Base-by-base conservation (phyloP, 2,888 invertebrate genomes). In the Apodemia zela region DNA sequence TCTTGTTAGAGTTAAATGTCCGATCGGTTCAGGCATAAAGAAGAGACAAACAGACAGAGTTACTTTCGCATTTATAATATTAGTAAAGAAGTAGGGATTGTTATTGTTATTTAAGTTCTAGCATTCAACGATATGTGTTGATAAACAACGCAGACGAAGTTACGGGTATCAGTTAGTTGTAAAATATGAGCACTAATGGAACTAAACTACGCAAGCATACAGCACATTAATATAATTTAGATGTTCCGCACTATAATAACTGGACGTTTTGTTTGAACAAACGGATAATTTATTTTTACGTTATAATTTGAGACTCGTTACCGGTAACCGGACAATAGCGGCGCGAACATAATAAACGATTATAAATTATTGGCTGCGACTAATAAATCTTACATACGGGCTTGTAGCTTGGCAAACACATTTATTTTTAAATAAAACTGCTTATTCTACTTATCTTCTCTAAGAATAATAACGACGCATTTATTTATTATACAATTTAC, bases 331-430 rank as follows among this genome's bases (percentile, higher is more conserved):
- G 38, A 66, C 69, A 67, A 70, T 68, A 58, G 69, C 69, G 58
- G 62, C 58, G 58, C 58, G 59, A 64, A 64, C 66, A 64, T 73
- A 77, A 79, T 76, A 76, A 74, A 74, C 70, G 66, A 70, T 69
- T 72, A 73, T 71, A 75, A 73, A 72, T 78, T 75, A 78, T 73
- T 70, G 69, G 67, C 66, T 70, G 65, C 66, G 63, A 63, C 67
- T 64, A 63, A 71, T 65, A 63, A 65, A 59, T 60, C 57, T 38
- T 33, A 60, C 29, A 54, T n/a, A 45, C 47, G 63, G 45, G 18
- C 45, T 18, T 62, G 42, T 42, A 35, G 33, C 10, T 17, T n/a
- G 29, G 59, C 35, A 15, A 59, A 33, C 35, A 59, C 5, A 45
- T 45, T 45, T 45, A 45, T n/a, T 45, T n/a, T 45, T 4, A 13